phyloP scores from a whole-genome alignment of 2,888 invertebrate species.

The Ichneumoninae sp. region DNA sequence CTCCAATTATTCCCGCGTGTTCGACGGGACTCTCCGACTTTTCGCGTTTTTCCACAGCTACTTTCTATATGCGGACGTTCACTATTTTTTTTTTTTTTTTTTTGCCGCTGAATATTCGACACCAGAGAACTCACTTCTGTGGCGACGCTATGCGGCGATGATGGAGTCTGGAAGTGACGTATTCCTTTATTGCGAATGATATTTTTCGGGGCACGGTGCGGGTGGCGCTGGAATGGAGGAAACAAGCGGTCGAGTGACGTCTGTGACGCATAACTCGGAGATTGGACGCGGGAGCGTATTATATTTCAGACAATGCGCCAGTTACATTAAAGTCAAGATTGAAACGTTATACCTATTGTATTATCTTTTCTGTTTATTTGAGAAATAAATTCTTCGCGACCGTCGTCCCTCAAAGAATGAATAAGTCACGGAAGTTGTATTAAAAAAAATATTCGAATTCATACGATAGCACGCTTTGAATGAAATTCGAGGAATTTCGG shows the following conservation, averaged over 20 bases:
- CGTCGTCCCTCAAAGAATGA: neutral
- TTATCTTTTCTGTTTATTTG: neutral
- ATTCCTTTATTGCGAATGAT: neutral
- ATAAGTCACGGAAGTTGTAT: neutral
- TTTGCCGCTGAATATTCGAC: neutral
- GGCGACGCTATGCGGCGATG: neutral
- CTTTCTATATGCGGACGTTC: slow-evolving; percentile 35
- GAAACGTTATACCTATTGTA: neutral
- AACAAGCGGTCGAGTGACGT: slow-evolving; percentile 19
- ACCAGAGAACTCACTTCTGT: neutral
- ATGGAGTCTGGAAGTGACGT: neutral
- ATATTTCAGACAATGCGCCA: slow-evolving; percentile 21
- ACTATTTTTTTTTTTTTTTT: neutral
- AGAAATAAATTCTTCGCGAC: neutral
- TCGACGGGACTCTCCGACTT: slow-evolving; percentile 60
- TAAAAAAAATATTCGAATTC: no score
- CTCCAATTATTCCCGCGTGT: slow-evolving; percentile 66
- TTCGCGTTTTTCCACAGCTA: slow-evolving; percentile 63
- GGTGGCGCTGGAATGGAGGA: neutral
- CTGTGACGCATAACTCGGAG: slow-evolving; percentile 30
- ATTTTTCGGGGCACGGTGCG: neutral
- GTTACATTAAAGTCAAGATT: neutral
- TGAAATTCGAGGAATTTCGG: no score
- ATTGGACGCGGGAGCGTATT: slow-evolving; percentile 16
- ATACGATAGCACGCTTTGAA: no score